Conservation (phyloP, 2,888 invertebrate species). For the Melipona bicolor region DNA sequence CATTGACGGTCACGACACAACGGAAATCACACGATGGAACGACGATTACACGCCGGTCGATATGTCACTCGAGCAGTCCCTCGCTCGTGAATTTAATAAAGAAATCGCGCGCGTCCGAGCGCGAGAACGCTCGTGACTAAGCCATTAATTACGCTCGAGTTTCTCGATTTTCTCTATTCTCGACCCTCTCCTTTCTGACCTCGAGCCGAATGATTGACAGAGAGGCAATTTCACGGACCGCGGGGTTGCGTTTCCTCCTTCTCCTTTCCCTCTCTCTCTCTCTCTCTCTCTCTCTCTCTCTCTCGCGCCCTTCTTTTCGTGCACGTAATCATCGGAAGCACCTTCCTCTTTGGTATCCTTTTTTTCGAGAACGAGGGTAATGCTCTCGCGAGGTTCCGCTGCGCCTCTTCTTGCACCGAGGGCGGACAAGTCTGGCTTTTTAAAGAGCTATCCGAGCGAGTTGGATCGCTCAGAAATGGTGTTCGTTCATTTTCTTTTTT, state of each 20-base stretch:
- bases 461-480: not conserved
- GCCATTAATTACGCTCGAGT: conserved; percentile 44
- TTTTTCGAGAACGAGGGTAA: conserved; percentile 47
- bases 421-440: not conserved
- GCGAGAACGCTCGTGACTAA: not conserved
- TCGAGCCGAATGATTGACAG: conserved; percentile 65
- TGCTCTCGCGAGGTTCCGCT: conserved; percentile 28
- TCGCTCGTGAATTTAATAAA: conserved; percentile 37
- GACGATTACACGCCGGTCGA: conserved; percentile 3
- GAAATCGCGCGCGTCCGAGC: conserved; percentile 23
- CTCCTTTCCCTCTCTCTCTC: not conserved
- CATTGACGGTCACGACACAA: not conserved
- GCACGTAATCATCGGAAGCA: conserved; percentile 70
- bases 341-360: conserved; percentile 40
- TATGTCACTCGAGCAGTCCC: not conserved
- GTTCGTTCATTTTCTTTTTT: not conserved
- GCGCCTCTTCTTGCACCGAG: conserved; percentile 2
- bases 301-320: conserved; percentile 16
- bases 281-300: not conserved
- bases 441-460: not conserved
- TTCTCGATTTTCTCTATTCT: conserved; percentile 31
- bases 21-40: conserved; percentile 1
- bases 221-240: conserved; percentile 67
- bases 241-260: conserved; percentile 38
- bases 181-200: conserved; percentile 16